A percentile compares a stretch with the other conserved stretches of the same genome.
Conservation (phyloP, 2,888 invertebrate genomes). For the Cephus nigrinus region DNA sequence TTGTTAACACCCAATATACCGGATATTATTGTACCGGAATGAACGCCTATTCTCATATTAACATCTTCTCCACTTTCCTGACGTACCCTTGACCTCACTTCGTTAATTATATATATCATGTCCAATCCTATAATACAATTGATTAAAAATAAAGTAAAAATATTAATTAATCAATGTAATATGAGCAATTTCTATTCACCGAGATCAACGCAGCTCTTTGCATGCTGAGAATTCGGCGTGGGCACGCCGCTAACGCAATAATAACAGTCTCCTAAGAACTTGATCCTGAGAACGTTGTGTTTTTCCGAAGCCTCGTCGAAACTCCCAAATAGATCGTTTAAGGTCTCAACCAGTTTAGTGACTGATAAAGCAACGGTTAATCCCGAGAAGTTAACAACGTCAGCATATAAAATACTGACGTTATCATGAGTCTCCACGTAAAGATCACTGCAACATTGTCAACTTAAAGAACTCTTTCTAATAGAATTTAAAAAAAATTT, state of each 20-base stretch:
- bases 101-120: constrained; percentile 91
- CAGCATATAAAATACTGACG: constrained; percentile 91
- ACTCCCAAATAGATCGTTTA: constrained; percentile 90
- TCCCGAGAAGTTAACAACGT: constrained; percentile 92
- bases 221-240: constrained; percentile 81
- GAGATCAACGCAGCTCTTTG: constrained; percentile 89
- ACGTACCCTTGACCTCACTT: constrained; percentile 70
- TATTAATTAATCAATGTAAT: neutral
- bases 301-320: constrained; percentile 92
- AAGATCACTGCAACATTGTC: constrained; percentile 75
- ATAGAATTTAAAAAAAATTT: neutral
- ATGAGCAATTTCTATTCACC: constrained; percentile 58
- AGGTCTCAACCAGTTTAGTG: constrained; percentile 83
- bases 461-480: constrained; percentile 1
- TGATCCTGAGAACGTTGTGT: constrained; percentile 84
- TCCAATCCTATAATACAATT: constrained; percentile 71
- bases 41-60: constrained; percentile 96
- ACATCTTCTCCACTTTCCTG: constrained; percentile 86
- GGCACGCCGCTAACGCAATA: constrained; percentile 93
- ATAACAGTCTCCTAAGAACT: constrained; percentile 94
- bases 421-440: constrained; percentile 90
- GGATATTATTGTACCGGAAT: constrained; percentile 90
- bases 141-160: neutral
- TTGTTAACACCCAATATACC: constrained; percentile 93
- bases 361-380: constrained; percentile 86